Evolutionary conservation across 2,797 vertebrate species (phyloP), one percentile per base, ranked within the genome.

Genomic region (Gambusia yucatana): DNA sequence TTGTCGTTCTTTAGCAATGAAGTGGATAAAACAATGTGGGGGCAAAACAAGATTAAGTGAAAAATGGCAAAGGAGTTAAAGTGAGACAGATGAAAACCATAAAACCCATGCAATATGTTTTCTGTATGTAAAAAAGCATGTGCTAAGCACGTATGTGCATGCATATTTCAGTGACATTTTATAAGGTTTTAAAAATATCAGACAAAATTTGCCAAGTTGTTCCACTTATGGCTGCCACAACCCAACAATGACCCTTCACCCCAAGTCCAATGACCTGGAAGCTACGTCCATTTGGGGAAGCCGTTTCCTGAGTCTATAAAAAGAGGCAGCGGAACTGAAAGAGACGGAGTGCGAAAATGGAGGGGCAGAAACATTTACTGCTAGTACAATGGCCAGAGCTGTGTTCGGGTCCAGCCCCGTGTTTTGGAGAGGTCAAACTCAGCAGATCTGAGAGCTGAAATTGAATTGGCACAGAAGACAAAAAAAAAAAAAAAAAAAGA

Each of bases 341-440:
- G 88, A 90, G 87, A 87, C 84, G 36, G 47, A 88, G 87, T 84
- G 73, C 83, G 80, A 88, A 91, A 93, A 91, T 85, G 87, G 83
- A 91, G 87, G 88, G 91, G 89, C 88, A 88, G 89, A 90, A 95
- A 93, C 91, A 93, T 95, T 94, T 93, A 93, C 92, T 93, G 86
- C 84, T 77, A 77, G 84, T 76, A 94, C 94, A 93, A 93, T 93
- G 94, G 90, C 79, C 83, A 61, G 87, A 90, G 93, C 93, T 92
- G 94, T 95, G 93, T 93, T 84, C 77, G 69, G 87, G 92, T 91
- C 91, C 89, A 79, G 90, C 91, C 90, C 88, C 82, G 80, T 73
- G 20, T 88, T 93, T 93, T 85, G 82, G 82, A 86, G 92, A 91
- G 93, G 92, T 95, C 91, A 91, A 86, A 82, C 73, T 87, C 81